Evolutionary conservation across 2,113 vertebrate genomes (phyloP).

Genomic region (Corythaeola cristata): DNA sequence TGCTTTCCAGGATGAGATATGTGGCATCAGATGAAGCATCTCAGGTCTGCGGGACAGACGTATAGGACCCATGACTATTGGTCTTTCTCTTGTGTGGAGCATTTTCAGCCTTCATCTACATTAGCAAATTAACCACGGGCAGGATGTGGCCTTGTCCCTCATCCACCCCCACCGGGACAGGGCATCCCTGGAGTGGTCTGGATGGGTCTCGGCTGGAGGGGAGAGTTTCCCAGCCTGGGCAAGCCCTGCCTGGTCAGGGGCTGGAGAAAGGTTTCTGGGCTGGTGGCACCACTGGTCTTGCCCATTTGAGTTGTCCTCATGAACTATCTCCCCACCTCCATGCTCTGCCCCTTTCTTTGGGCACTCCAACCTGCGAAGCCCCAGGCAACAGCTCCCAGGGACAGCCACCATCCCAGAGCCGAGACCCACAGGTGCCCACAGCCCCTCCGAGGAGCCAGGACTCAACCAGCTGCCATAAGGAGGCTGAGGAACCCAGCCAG

Average conservation of each 20-base stretch:
- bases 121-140: accelerated
- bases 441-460: background rate
- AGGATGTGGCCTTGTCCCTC: background rate
- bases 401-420: background rate
- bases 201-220: background rate
- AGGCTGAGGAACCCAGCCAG: background rate
- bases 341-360: background rate
- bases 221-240: background rate
- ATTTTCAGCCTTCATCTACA: background rate
- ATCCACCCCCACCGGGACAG: accelerated
- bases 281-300: background rate
- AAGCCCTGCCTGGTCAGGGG: background rate
- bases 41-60: accelerated
- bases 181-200: background rate
- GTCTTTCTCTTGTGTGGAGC: accelerated
- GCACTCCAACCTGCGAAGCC: too few species aligned
- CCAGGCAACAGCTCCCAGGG: accelerated
- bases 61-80: accelerated
- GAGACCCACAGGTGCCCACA: accelerated
- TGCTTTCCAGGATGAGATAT: background rate
- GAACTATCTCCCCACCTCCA: background rate
- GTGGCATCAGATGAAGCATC: accelerated
- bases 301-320: background rate
- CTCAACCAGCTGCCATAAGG: background rate
- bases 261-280: background rate